A percentile compares a stretch with the other conserved stretches of the same genome.
These are phyloP conservation scores for Rhabdornis inornatus DNA, from an alignment of 2,113 vertebrate species.

Conservation along the genomic window DNA sequence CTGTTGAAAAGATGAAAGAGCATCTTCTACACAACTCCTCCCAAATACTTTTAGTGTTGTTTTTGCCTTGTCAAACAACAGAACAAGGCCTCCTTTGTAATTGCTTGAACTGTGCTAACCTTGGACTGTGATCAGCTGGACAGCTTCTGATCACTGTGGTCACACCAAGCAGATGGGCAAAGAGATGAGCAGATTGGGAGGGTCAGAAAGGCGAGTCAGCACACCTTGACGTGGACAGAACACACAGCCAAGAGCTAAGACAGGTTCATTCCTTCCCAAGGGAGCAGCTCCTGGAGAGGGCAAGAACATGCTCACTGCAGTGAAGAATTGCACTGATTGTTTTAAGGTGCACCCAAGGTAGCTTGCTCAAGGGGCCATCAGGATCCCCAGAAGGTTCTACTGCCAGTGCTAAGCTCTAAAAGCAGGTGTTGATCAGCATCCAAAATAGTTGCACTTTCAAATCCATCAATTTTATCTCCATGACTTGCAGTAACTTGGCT, in stretches of 20 bases:
- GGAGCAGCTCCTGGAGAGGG: not conserved
- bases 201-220: not conserved
- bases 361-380: not conserved
- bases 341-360: not conserved
- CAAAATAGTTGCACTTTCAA: not conserved
- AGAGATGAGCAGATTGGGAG: not conserved
- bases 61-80: not conserved
- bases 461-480: not conserved
- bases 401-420: not conserved
- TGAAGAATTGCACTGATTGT: not conserved
- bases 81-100: not conserved
- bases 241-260: not conserved
- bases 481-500: not conserved
- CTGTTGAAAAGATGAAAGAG: not conserved
- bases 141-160: not conserved
- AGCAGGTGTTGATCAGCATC: not conserved
- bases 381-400: not conserved
- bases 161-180: not conserved
- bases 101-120: not conserved
- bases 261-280: not conserved
- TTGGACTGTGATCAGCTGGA: not conserved
- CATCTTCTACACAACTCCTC: not conserved
- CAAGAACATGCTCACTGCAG: not conserved
- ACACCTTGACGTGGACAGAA: not conserved
- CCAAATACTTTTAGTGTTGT: not conserved